phyloP scores from a whole-genome alignment of 2,888 invertebrate species.

The Tubulanus polymorphus region DNA sequence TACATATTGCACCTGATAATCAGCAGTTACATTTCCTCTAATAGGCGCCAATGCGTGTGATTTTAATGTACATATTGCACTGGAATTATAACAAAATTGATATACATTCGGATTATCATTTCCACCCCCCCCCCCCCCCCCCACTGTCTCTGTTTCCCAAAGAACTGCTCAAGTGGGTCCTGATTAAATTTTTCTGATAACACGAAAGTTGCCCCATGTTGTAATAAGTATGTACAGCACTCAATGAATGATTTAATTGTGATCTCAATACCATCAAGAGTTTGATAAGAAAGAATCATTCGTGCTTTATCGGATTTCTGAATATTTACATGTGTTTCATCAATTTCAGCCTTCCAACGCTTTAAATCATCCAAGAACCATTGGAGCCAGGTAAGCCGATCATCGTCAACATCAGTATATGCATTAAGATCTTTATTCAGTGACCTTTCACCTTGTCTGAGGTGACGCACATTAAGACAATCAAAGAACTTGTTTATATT shows the following conservation, averaged over 20 bases:
- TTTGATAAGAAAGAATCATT: neutral
- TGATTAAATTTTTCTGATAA: neutral
- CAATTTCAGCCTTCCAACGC: neutral
- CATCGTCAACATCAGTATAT: neutral
- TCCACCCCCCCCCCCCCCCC: too few species aligned
- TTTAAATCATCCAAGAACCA: neutral
- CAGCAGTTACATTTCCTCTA: too few species aligned
- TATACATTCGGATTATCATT: too few species aligned
- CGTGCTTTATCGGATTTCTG: neutral
- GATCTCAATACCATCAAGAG: neutral
- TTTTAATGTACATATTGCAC: too few species aligned
- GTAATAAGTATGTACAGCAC: neutral
- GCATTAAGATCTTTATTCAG: neutral
- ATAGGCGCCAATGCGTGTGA: too few species aligned
- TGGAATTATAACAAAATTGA: too few species aligned
- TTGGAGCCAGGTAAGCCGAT: neutral
- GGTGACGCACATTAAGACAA: neutral
- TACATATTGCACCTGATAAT: too few species aligned
- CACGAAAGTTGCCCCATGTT: neutral
- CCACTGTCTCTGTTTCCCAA: too few species aligned
- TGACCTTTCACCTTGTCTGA: neutral
- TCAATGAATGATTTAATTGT: neutral
- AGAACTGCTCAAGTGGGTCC: neutral
- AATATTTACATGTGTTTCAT: neutral
- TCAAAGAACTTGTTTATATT: neutral